phyloP scores from a whole-genome alignment of 2,888 invertebrate genomes.

The Chrysotoxum bicinctum region DNA sequence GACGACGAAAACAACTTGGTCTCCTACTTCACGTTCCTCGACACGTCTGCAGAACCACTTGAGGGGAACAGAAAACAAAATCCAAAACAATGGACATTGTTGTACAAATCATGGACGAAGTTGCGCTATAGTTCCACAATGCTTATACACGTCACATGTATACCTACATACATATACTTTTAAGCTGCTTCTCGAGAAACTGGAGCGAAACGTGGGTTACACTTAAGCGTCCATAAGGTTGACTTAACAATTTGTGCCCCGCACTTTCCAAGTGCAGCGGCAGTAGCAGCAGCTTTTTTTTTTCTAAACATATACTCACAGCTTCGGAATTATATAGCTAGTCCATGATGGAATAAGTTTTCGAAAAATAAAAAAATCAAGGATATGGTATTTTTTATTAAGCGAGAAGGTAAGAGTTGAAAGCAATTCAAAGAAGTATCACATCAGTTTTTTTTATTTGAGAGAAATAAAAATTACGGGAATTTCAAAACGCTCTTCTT shows the following conservation, averaged over 20 bases:
- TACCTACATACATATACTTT: not conserved
- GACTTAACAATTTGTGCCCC: slow-evolving; percentile 66
- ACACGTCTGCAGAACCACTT: slow-evolving; percentile 68
- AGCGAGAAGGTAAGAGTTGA: slow-evolving; percentile 56
- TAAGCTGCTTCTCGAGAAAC: slow-evolving; percentile 44
- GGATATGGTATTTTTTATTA: slow-evolving; percentile 35
- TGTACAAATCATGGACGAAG: slow-evolving; percentile 72
- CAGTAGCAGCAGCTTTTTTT: not conserved
- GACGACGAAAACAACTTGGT: slow-evolving; percentile 57
- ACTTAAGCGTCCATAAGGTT: slow-evolving; percentile 67
- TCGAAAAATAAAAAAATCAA: slow-evolving; percentile 1
- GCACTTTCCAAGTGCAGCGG: slow-evolving; percentile 5
- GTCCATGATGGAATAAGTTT: not conserved
- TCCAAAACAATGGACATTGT: slow-evolving; percentile 72
- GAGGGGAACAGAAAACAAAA: slow-evolving; percentile 58
- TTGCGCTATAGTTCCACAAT: slow-evolving; percentile 20
- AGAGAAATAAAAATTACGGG: not conserved
- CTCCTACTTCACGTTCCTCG: slow-evolving; percentile 40
- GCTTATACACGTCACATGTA: not conserved
- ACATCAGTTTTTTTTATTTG: slow-evolving; percentile 6
- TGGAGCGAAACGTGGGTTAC: slow-evolving; percentile 71
- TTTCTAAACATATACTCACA: slow-evolving; percentile 9
- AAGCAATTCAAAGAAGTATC: slow-evolving; percentile 22
- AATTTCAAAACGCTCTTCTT: slow-evolving; percentile 40
- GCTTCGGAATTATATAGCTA: not conserved